Conservation (phyloP, 92 coral and sea anemone genomes). For the Epizoanthus stellaris region DNA sequence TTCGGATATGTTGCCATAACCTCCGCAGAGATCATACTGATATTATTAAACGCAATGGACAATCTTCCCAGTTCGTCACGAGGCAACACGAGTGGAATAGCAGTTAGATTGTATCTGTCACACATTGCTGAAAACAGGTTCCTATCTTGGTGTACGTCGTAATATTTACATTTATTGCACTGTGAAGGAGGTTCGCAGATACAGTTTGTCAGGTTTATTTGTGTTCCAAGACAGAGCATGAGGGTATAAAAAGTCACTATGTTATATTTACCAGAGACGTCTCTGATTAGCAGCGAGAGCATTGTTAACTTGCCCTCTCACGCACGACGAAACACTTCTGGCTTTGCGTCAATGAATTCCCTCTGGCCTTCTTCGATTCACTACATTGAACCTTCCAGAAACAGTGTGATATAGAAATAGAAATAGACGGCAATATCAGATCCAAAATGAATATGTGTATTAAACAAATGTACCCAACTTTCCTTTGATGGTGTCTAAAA, state of each 20-base stretch:
- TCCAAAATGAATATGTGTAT: too few relatives aligned
- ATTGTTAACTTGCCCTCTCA: not conserved
- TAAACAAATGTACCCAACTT: too few relatives aligned
- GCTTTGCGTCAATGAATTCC: not conserved
- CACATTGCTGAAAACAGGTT: slow-evolving; percentile 14
- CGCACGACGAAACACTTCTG: not conserved
- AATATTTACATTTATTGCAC: not conserved
- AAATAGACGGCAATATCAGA: too few relatives aligned
- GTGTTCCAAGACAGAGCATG: slow-evolving; percentile 12
- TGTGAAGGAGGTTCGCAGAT: slow-evolving; percentile 18
- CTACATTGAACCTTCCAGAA: too few relatives aligned
- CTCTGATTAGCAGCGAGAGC: not conserved
- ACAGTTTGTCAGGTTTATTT: not conserved
- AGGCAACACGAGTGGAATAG: slow-evolving; percentile 8
- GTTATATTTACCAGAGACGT: not conserved
- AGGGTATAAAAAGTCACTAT: not conserved
- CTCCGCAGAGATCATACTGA: slow-evolving; percentile 8
- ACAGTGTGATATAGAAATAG: too few relatives aligned
- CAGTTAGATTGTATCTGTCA: not conserved
- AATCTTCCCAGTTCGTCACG: not conserved
- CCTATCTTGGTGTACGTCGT: not conserved
- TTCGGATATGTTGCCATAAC: slow-evolving; percentile 9
- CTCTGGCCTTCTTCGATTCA: not conserved
- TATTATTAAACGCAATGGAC: not conserved
- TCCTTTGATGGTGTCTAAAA: too few relatives aligned